A percentile compares a stretch with the other conserved stretches of the same genome.
These are phyloP conservation scores for Aporophyla nigra DNA, from an alignment of 2,888 invertebrate species.

Conservation along the genomic window DNA sequence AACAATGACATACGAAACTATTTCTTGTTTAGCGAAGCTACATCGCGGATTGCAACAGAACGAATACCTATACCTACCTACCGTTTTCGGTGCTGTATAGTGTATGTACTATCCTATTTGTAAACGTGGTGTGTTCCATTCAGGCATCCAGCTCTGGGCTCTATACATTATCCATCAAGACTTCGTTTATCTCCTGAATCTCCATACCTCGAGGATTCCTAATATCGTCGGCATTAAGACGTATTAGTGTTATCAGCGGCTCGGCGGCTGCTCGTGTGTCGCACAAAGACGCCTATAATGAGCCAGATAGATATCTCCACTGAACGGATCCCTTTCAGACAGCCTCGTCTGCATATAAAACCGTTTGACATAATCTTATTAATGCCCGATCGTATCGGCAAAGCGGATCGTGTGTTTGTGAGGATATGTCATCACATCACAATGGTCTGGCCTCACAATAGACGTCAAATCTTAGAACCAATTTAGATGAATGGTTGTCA, in stretches of 20 bases:
- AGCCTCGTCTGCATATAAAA: constrained; percentile 43
- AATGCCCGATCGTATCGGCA: constrained; percentile 48
- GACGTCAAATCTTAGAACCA: constrained; percentile 6
- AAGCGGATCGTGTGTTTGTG: background rate
- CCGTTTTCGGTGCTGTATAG: background rate
- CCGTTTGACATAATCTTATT: constrained; percentile 46
- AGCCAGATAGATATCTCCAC: constrained; percentile 49
- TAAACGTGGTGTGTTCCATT: background rate
- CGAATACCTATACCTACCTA: background rate
- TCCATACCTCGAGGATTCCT: constrained; percentile 20
- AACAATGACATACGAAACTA: background rate
- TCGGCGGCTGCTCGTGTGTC: constrained; percentile 16
- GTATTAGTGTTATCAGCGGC: constrained; percentile 48
- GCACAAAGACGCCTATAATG: constrained; percentile 59
- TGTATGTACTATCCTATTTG: background rate
- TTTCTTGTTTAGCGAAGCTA: constrained; percentile 6
- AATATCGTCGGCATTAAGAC: constrained; percentile 44
- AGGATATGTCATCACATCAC: constrained; percentile 20
- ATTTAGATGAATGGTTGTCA: constrained; percentile 25
- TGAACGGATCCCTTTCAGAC: constrained; percentile 36
- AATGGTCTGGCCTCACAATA: background rate
- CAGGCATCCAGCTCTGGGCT: background rate
- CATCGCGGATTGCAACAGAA: background rate
- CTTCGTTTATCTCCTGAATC: background rate
- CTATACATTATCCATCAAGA: background rate